phyloP scores from a whole-genome alignment of 2,888 invertebrate species.

The Caenorhabditis afra region DNA sequence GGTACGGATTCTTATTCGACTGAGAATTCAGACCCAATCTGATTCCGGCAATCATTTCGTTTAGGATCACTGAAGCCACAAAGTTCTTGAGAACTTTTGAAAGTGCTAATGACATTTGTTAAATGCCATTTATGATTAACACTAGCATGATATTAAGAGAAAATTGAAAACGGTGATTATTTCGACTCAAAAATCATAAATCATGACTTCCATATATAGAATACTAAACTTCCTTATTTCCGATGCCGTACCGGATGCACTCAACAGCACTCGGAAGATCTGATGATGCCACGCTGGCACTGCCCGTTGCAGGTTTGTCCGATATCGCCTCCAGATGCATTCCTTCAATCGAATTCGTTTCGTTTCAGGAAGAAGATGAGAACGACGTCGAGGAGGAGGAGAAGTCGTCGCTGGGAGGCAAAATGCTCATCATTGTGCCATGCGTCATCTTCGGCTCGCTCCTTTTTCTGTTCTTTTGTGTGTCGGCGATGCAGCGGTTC shows the following conservation, averaged over 20 bases:
- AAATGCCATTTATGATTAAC: neutral
- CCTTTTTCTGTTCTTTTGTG: conserved; percentile 66
- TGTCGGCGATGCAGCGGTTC: conserved; percentile 66
- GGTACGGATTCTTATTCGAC: conserved; percentile 51
- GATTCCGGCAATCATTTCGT: too few relatives aligned
- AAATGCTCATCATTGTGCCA: conserved; percentile 65
- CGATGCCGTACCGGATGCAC: conserved; percentile 67
- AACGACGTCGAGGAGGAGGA: conserved; percentile 64
- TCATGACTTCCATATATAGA: too few relatives aligned
- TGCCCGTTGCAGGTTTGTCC: conserved; percentile 64
- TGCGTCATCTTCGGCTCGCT: conserved; percentile 62
- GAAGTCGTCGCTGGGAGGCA: conserved; percentile 58
- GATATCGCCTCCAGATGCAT: neutral
- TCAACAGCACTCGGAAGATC: conserved; percentile 71
- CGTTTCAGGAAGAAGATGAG: conserved; percentile 64
- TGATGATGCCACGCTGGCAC: conserved; percentile 72
- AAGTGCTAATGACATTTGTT: too few relatives aligned
- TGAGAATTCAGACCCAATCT: too few relatives aligned
- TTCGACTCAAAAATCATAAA: neutral
- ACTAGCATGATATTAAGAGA: too few relatives aligned
- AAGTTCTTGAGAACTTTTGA: too few relatives aligned
- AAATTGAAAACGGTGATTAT: too few relatives aligned
- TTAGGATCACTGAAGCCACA: too few relatives aligned
- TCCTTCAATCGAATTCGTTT: too few relatives aligned
- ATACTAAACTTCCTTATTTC: too few relatives aligned